A percentile compares a stretch with the other conserved stretches of the same genome.
Evolutionary conservation across 2,113 vertebrate genomes (phyloP).

Genomic region (Centrocercus urophasianus): DNA sequence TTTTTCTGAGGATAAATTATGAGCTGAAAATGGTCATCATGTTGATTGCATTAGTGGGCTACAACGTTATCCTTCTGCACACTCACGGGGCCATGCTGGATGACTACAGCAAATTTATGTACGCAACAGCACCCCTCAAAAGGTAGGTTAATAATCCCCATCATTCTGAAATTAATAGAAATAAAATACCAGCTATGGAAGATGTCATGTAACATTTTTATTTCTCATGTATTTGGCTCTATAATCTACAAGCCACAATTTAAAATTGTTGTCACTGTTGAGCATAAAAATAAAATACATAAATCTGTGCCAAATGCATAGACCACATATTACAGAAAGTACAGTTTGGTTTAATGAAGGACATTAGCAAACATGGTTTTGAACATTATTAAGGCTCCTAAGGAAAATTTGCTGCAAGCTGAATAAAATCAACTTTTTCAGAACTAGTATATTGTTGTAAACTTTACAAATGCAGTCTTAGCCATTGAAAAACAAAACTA

Average conservation of each 20-base stretch:
- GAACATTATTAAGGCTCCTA: not conserved
- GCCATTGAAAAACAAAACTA: not conserved
- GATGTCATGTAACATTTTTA: not conserved
- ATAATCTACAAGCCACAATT: not conserved
- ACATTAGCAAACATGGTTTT: not conserved
- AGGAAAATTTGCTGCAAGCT: not conserved
- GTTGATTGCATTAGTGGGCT: slow-evolving; percentile 90
- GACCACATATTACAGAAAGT: not conserved
- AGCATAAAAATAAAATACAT: not conserved
- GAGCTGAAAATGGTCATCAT: slow-evolving; percentile 97
- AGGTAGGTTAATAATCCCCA: slow-evolving; percentile 78
- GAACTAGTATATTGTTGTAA: not conserved
- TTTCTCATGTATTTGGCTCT: not conserved
- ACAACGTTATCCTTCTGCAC: slow-evolving; percentile 93
- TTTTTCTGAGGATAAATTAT: slow-evolving; percentile 96
- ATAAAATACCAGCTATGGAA: not conserved
- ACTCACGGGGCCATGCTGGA: slow-evolving; percentile 90
- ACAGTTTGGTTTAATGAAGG: not conserved
- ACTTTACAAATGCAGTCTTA: not conserved
- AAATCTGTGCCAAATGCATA: not conserved
- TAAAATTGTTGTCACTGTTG: not conserved
- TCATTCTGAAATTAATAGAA: not conserved
- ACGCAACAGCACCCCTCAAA: slow-evolving; percentile 83
- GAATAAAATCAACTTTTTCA: not conserved
- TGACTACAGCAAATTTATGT: slow-evolving; percentile 91